Evolutionary conservation across 2,113 vertebrate genomes (phyloP), one percentile per base, ranked within the genome.

Genomic region (Corvus moneduloides): DNA sequence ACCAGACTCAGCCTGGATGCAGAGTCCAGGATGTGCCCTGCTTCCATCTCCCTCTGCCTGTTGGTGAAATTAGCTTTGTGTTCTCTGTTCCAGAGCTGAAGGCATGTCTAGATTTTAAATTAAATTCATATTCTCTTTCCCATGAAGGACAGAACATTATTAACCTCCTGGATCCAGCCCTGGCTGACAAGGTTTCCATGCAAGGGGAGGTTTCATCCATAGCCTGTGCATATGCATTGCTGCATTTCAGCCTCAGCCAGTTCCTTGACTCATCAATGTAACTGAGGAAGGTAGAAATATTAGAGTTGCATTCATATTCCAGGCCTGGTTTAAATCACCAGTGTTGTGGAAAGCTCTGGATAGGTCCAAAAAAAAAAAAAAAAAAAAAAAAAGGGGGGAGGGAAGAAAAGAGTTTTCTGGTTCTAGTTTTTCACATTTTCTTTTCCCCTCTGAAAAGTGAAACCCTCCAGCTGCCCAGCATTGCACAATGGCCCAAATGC

Each of bases 311-410:
- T 97, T 98, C 94, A 73, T 96, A 92, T 90, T 97, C 94, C 96
- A 97, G 95, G 97, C 98, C 97, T 97, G 97, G 96, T 98, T 98
- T 98, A 97, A 98, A 98, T 98, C 97, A 98, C 93, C 62, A 90
- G 78, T 93, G 89, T 96, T 97, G 97, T 97, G 92, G 94, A 96
- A 98, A 98, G 97, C 95, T 97, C 96, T 97, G 96, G 96, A 97
- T 94, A 91, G 74, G 94, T 97, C 97, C 95, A 89, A 89, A 61
- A 74, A 59, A 52, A 37, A 12, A 67, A 77, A 75, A 59, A 52
- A 37, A 12, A 67, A 77, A 75, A 72, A 86, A 52, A 17, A 51
- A 48, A 44, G 4, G 37, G 49, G 52, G 4, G 30, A 71, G 55
- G 78, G 72, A 92, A 92, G 83, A 87, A 95, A 98, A 97, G 96